A percentile compares a stretch with the other conserved stretches of the same genome.
These are phyloP conservation scores for Coregonus clupeaformis DNA, from an alignment of 2,113 vertebrate genomes.

Conservation along the genomic window DNA sequence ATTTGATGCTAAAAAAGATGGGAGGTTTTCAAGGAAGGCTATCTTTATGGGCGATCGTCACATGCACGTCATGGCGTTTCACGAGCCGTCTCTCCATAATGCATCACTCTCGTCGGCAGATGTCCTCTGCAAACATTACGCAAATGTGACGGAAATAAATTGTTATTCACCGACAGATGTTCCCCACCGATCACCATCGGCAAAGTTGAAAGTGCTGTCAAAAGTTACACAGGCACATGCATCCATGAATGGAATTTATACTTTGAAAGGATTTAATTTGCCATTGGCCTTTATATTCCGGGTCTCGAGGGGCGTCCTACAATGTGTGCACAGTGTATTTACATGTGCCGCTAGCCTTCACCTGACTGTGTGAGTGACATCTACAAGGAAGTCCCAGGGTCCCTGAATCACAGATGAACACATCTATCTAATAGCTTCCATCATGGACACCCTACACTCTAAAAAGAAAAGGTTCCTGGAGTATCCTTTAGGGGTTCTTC, in stretches of 20 bases:
- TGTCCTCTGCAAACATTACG: slow-evolving; percentile 13
- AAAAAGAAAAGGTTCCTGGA: too few relatives aligned
- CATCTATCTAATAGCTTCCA: too few relatives aligned
- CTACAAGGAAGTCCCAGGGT: not conserved
- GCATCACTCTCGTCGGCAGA: slow-evolving; percentile 3
- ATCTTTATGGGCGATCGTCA: not conserved
- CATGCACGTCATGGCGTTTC: not conserved
- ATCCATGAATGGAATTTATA: slow-evolving; percentile 41
- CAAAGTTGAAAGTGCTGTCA: not conserved
- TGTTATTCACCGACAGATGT: slow-evolving; percentile 34
- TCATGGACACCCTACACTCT: too few relatives aligned
- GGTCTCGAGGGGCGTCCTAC: slow-evolving; percentile 7
- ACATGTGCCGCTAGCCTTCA: slow-evolving; percentile 7
- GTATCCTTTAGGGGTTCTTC: too few relatives aligned
- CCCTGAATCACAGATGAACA: too few relatives aligned
- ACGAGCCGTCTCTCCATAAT: not conserved
- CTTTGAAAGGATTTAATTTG: not conserved
- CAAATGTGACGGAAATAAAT: slow-evolving; percentile 10
- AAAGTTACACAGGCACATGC: slow-evolving; percentile 7
- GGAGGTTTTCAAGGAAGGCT: slow-evolving; percentile 16
- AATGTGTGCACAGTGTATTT: slow-evolving; percentile 1
- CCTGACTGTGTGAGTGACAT: not conserved
- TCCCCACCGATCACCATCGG: slow-evolving; percentile 28
- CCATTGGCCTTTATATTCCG: not conserved
- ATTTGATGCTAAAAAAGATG: not conserved